Evolutionary conservation across 2,113 vertebrate species (phyloP).

Genomic region (Ploceus nigricollis): DNA sequence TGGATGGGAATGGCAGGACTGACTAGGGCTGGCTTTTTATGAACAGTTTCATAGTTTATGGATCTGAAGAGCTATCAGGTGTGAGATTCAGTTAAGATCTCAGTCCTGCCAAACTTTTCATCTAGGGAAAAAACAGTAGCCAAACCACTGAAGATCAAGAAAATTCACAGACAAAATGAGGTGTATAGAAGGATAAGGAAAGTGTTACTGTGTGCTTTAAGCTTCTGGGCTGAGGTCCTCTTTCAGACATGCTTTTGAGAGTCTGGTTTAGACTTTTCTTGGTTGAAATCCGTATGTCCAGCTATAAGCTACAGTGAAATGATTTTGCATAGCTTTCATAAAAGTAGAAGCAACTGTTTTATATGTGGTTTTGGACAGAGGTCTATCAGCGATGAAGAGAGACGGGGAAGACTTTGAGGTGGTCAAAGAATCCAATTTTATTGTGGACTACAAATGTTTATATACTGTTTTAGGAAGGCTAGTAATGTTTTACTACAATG

Average conservation of each 20-base stretch:
- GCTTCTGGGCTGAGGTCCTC: neutral
- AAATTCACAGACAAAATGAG: neutral
- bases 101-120: neutral
- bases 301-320: neutral
- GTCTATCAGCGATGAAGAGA: neutral
- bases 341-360: constrained; percentile 9
- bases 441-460: neutral
- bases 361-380: neutral
- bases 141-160: neutral
- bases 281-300: neutral
- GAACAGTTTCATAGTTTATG: neutral
- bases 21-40: neutral
- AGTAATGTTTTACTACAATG: neutral
- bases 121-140: neutral
- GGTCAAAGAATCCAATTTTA: neutral
- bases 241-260: neutral
- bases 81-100: neutral
- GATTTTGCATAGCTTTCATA: neutral
- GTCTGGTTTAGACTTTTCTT: neutral
- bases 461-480: neutral
- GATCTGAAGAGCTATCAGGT: neutral
- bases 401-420: neutral
- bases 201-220: neutral
- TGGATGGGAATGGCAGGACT: neutral
- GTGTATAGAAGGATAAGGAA: neutral